These are phyloP conservation scores for Sparidentex hasta DNA, from an alignment of 2,797 vertebrate genomes.

Conservation along the genomic window DNA sequence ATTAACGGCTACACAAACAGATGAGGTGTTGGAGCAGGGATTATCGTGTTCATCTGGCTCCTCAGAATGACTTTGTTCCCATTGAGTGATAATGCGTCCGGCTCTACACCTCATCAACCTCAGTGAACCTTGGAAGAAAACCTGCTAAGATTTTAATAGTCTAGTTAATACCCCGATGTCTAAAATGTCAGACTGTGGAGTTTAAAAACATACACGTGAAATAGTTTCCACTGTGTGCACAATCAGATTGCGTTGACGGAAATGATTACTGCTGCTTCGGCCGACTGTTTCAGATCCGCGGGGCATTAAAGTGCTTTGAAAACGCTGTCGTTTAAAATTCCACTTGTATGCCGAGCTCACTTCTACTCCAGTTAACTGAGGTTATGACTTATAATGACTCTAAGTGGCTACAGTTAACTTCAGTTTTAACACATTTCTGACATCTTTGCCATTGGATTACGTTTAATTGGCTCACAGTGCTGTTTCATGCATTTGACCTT, in stretches of 20 bases:
- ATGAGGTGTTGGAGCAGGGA: not conserved
- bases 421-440: slow-evolving; percentile 20
- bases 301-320: slow-evolving; percentile 24
- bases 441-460: not conserved
- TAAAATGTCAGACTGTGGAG: slow-evolving; percentile 18
- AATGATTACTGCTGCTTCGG: slow-evolving; percentile 28
- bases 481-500: not conserved
- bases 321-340: slow-evolving; percentile 34
- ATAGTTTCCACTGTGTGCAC: slow-evolving; percentile 25
- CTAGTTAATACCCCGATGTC: slow-evolving; percentile 13
- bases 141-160: slow-evolving; percentile 8
- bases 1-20: not conserved
- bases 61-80: not conserved
- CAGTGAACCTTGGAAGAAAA: not conserved
- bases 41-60: not conserved
- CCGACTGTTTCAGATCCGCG: slow-evolving; percentile 23
- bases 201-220: slow-evolving; percentile 25
- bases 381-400: slow-evolving; percentile 21
- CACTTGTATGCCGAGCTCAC: not conserved
- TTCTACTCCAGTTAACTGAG: slow-evolving; percentile 8
- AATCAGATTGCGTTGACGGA: slow-evolving; percentile 32
- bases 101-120: not conserved
- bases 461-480: not conserved
- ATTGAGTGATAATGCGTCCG: not conserved
- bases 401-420: slow-evolving; percentile 1